A percentile compares a stretch with the other conserved stretches of the same genome.
Evolutionary conservation across 2,888 invertebrate genomes (phyloP).

Genomic region (Glaucopsyche alexis): DNA sequence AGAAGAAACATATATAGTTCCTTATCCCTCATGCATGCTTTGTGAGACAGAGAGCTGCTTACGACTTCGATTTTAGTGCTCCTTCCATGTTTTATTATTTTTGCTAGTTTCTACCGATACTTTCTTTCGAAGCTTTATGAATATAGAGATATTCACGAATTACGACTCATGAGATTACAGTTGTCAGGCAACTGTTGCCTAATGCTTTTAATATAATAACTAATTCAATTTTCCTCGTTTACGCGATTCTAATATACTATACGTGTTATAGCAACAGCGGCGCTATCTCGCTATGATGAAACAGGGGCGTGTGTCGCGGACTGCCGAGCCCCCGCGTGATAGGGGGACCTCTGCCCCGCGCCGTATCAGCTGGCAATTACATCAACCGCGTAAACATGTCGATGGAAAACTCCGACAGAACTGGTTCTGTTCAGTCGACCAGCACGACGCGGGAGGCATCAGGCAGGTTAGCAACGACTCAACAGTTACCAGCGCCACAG

Average conservation of each 20-base stretch:
- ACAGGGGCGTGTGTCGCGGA: conserved; percentile 44
- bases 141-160: too few species aligned
- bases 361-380: neutral
- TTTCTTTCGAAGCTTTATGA: too few species aligned
- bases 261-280: neutral
- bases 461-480: neutral
- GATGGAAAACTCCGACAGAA: conserved; percentile 4
- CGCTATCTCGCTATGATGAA: conserved; percentile 46
- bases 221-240: neutral
- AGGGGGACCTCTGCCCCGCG: conserved; percentile 41
- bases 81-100: too few species aligned
- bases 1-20: too few species aligned
- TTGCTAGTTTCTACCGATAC: too few species aligned
- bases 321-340: conserved; percentile 50
- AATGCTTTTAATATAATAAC: neutral
- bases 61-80: too few species aligned
- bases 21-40: too few species aligned
- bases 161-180: neutral
- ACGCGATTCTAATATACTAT: neutral
- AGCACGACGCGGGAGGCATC: neutral
- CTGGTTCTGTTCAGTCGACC: neutral
- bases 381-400: conserved; percentile 23
- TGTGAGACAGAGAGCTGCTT: too few species aligned
- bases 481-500: neutral
- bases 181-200: neutral